Evolutionary conservation across 1,140 invertebrate species (phyloP).

Genomic region (Euwallacea similis): DNA sequence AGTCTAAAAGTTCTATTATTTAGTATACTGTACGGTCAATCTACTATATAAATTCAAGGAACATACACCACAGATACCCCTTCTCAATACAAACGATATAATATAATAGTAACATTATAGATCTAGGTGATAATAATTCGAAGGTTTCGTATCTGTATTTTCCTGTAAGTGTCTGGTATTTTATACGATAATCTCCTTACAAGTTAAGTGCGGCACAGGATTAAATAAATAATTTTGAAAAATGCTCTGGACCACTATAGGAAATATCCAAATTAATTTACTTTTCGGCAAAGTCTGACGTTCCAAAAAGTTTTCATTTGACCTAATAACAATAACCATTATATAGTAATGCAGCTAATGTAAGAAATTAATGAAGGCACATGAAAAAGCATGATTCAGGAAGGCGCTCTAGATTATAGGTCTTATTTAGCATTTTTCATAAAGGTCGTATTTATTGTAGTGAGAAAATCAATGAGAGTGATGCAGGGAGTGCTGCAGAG

Average conservation of each 20-base stretch:
- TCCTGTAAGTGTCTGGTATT: background rate
- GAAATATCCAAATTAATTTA: constrained; percentile 26
- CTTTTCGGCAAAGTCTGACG: background rate
- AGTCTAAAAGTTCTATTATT: background rate
- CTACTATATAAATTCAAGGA: background rate
- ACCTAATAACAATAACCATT: constrained; percentile 20
- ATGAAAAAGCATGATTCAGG: too few species aligned
- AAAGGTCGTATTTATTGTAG: too few species aligned
- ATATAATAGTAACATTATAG: background rate
- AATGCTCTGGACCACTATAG: constrained; percentile 13
- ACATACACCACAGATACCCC: background rate
- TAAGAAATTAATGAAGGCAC: constrained; percentile 11
- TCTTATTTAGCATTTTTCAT: too few species aligned
- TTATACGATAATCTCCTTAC: constrained; percentile 4
- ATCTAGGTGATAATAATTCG: too few species aligned
- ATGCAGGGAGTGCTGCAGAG: too few species aligned
- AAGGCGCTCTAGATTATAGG: too few species aligned
- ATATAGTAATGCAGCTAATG: constrained; percentile 17
- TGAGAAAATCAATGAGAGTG: too few species aligned
- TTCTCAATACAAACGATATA: background rate
- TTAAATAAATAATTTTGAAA: constrained; percentile 23
- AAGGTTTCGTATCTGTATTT: too few species aligned
- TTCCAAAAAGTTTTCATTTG: constrained; percentile 13
- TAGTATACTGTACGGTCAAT: background rate
- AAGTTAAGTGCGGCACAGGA: constrained; percentile 8